phyloP scores from a whole-genome alignment of 2,888 invertebrate genomes.

The Cryptosula pallasiana region DNA sequence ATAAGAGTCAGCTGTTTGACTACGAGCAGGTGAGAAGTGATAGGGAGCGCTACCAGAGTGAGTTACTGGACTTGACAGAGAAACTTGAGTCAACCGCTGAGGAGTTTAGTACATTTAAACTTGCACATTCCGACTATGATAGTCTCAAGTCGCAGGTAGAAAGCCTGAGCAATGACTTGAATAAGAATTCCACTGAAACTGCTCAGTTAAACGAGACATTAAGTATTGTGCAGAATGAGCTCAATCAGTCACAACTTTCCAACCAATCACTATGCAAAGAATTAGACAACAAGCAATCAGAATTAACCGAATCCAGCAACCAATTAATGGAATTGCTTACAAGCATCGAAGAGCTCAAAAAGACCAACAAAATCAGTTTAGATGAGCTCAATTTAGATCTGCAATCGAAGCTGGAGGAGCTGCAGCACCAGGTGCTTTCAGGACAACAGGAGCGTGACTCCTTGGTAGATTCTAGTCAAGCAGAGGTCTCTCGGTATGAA shows the following conservation, averaged over 20 bases:
- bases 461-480: conserved; percentile 5
- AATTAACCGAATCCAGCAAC: too few relatives aligned
- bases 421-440: not conserved
- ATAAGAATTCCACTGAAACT: not conserved
- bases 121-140: not conserved
- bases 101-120: not conserved
- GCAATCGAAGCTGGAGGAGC: not conserved
- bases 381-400: not conserved
- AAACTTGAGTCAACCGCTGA: not conserved
- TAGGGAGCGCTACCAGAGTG: not conserved
- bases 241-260: not conserved
- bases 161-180: not conserved
- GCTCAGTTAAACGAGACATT: not conserved
- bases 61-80: not conserved
- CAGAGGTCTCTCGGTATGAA: not conserved
- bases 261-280: not conserved
- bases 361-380: not conserved
- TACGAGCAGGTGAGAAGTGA: not conserved
- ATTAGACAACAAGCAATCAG: not conserved
- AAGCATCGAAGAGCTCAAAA: not conserved
- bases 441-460: not conserved
- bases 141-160: not conserved
- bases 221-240: not conserved
- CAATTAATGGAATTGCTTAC: not conserved
- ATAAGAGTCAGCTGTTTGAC: not conserved